Base-by-base conservation (phyloP, 1,140 invertebrate genomes). In the Marisa cornuarietis region DNA sequence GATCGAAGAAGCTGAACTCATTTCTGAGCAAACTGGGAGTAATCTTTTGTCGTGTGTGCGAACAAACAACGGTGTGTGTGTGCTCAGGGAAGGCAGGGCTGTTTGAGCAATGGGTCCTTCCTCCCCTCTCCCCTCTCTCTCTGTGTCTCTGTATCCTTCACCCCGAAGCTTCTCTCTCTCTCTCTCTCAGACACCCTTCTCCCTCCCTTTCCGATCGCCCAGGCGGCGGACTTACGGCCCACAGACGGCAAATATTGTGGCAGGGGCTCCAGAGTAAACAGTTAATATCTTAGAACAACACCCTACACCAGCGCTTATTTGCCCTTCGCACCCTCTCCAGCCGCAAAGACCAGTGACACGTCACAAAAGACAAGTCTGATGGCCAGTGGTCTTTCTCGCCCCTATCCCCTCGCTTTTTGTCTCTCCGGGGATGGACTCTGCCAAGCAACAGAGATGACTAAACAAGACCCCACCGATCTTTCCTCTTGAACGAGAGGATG, bases 231-330 rank as follows among this genome's bases (percentile, higher is more conserved):
- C 71, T 76, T 42, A 63, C 74, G 22, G 63, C 80, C 76, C 68
- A 73, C 76, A 66, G 77, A 71, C 76, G 63, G 73, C 78, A 79
- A 79, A 79, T 79, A 82, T 77, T 82, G 78, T 68, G 51, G 71
- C 68, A 79, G 66, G 65, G 62, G 66, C 62, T 51, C 52, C 51
- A 11, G 74, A 74, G 81, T 79, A 79, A 82, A 82, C 81, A 79
- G 79, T 73, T 82, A 79, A 82, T 82, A 79, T 82, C 81, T 82
- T 79, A 71, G 66, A 79, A 76, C 74, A 77, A 82, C 81, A 79
- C 78, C 71, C 68, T 26, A 58, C 71, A 71, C 72, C 79, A 75
- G 71, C 62, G 54, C 24, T 54, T 82, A 79, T 82, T 82, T 82
- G 75, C 63, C 22, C 74, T 79, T 82, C 78, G 79, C 81, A 82